These are phyloP conservation scores for Callionymus lyra DNA, from an alignment of 2,113 vertebrate genomes.

Conservation along the genomic window DNA sequence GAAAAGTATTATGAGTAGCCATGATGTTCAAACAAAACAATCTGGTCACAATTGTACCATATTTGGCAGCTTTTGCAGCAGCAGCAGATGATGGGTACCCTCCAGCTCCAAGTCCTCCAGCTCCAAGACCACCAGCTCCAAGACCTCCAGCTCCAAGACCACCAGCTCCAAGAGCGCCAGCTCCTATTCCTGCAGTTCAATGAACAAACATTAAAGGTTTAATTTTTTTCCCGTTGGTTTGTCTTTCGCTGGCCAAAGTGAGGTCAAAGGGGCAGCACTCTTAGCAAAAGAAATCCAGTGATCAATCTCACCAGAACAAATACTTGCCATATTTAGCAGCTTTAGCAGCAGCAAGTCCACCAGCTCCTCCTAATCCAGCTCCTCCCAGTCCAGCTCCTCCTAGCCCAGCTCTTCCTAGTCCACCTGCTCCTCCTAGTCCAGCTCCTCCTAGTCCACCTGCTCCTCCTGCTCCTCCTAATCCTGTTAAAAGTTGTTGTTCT, in stretches of 20 bases:
- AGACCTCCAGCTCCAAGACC: background rate
- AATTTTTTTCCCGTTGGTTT: no score
- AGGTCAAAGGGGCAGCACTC: no score
- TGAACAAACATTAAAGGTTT: no score
- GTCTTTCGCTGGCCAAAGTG: no score
- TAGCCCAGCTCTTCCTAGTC: constrained; percentile 7
- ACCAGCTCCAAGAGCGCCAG: background rate
- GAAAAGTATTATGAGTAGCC: no score
- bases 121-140: background rate
- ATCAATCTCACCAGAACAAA: background rate
- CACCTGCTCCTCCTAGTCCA: constrained; percentile 14
- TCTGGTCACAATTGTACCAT: background rate
- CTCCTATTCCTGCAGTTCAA: background rate
- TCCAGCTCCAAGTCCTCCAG: background rate
- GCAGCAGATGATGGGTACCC: background rate
- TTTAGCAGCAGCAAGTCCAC: constrained; percentile 39
- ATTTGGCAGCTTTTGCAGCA: constrained; percentile 9
- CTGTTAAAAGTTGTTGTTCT: no score
- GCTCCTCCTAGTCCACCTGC: constrained; percentile 4
- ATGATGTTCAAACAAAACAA: no score
- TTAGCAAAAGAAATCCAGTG: background rate
- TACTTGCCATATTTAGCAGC: constrained; percentile 51
- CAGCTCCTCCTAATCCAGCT: constrained; percentile 26
- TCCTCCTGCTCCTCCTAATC: constrained; percentile 9
- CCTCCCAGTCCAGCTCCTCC: constrained; percentile 13